A percentile compares a stretch with the other conserved stretches of the same genome.
Evolutionary conservation across 2,888 invertebrate species (phyloP).

Genomic region (Baccha elongata): DNA sequence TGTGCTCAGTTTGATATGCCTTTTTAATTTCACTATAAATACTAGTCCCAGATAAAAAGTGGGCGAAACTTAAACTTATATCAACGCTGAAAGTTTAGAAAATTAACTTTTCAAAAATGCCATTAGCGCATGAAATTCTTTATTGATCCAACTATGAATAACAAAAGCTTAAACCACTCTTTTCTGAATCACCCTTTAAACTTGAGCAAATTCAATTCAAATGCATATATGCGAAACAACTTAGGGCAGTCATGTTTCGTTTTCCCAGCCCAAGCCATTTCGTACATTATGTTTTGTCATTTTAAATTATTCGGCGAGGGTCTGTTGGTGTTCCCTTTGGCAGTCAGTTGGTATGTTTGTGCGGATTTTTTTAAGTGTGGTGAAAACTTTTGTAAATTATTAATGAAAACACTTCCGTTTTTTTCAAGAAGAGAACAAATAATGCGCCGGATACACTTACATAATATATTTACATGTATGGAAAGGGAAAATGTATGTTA

Average conservation of each 20-base stretch:
- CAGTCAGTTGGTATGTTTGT: slow-evolving; percentile 23
- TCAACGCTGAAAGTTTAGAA: too few relatives aligned
- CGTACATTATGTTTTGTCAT: slow-evolving; percentile 65
- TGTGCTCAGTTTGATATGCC: too few relatives aligned
- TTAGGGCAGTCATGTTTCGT: slow-evolving; percentile 56
- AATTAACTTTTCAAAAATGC: too few relatives aligned
- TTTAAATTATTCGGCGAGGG: slow-evolving; percentile 69
- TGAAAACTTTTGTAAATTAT: slow-evolving; percentile 70
- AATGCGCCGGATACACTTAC: slow-evolving; percentile 50
- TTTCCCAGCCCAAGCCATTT: slow-evolving; percentile 6
- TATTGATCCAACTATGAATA: too few relatives aligned
- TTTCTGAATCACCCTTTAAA: slow-evolving; percentile 39
- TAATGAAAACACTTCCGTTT: slow-evolving; percentile 70
- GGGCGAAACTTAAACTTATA: too few relatives aligned
- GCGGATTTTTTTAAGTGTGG: slow-evolving; percentile 46
- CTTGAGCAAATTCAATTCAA: slow-evolving; percentile 25
- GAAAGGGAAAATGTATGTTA: slow-evolving; percentile 6
- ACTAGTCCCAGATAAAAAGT: too few relatives aligned
- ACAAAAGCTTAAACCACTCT: too few relatives aligned
- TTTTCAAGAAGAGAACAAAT: slow-evolving; percentile 34
- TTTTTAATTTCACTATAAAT: too few relatives aligned
- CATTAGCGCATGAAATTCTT: too few relatives aligned
- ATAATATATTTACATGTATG: neutral
- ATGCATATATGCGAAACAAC: slow-evolving; percentile 47
- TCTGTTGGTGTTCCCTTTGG: slow-evolving; percentile 24